Percentiles rank a stretch among this genome's conserved stretches.
Conservation (phyloP, 2,797 vertebrate species). For the Champsocephalus gunnari region DNA sequence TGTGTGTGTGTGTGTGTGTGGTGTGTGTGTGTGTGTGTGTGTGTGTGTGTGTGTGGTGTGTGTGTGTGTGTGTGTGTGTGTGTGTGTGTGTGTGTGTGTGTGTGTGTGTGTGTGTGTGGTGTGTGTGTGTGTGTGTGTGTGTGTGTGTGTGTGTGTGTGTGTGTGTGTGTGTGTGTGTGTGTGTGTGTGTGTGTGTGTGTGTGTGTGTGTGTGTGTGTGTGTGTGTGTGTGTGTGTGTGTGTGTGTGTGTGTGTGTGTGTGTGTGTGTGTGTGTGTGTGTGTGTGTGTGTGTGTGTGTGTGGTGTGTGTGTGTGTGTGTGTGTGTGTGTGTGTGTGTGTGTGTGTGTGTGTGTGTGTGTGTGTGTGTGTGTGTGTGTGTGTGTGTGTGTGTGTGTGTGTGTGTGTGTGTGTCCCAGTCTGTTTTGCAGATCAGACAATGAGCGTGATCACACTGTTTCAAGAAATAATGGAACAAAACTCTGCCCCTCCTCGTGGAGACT, state of each 20-base stretch:
- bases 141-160: neutral
- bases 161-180: neutral
- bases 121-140: no score
- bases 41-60: no score
- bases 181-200: neutral
- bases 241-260: neutral
- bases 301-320: no score
- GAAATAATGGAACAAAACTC: slow-evolving; percentile 43
- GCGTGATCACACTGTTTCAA: slow-evolving; percentile 47
- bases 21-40: neutral
- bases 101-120: no score
- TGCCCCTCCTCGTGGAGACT: slow-evolving; percentile 17
- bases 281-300: no score
- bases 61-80: no score
- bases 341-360: no score
- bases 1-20: neutral
- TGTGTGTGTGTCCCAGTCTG: neutral
- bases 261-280: no score
- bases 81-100: neutral
- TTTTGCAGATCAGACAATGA: slow-evolving; percentile 43
- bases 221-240: neutral
- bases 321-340: no score
- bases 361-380: no score
- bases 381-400: neutral
- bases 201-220: neutral